Conservation (phyloP, 2,797 vertebrate genomes). For the Hippoglossus hippoglossus region DNA sequence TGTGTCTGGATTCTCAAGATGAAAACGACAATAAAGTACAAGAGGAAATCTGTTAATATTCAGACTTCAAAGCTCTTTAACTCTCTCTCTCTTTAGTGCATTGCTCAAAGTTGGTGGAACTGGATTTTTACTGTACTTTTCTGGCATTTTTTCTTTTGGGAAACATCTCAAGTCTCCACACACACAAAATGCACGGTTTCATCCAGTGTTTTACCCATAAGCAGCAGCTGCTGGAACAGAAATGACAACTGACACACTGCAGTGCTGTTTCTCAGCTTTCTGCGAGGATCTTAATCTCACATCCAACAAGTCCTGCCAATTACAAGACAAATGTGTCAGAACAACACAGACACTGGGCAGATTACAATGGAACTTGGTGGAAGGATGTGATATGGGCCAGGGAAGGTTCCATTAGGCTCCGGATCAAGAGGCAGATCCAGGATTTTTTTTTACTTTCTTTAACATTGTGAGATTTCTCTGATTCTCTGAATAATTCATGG, state of each 20-base stretch:
- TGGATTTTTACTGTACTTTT: not conserved
- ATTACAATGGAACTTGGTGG: too few relatives aligned
- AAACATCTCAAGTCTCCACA: not conserved
- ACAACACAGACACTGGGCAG: not conserved
- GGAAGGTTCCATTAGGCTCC: too few relatives aligned
- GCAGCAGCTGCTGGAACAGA: not conserved
- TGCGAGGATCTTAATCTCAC: not conserved
- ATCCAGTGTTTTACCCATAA: not conserved
- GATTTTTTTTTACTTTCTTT: too few relatives aligned
- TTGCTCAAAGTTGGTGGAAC: constrained; percentile 9
- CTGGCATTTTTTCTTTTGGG: not conserved
- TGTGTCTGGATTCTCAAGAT: constrained; percentile 34
- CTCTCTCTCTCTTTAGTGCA: not conserved
- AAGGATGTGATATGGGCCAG: too few relatives aligned
- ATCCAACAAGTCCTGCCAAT: not conserved
- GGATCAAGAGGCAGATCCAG: too few relatives aligned
- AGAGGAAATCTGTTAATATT: constrained; percentile 9
- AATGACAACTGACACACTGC: not conserved
- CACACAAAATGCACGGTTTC: constrained; percentile 12
- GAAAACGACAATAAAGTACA: constrained; percentile 11
- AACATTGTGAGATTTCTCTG: too few relatives aligned
- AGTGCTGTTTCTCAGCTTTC: not conserved
- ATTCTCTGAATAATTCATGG: too few relatives aligned
- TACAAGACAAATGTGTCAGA: not conserved
- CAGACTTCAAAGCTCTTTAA: constrained; percentile 26